Percentiles rank a stretch among this genome's conserved stretches.
phyloP scores from a whole-genome alignment of 2,113 vertebrate genomes.

The Phylloscopus whistleri region DNA sequence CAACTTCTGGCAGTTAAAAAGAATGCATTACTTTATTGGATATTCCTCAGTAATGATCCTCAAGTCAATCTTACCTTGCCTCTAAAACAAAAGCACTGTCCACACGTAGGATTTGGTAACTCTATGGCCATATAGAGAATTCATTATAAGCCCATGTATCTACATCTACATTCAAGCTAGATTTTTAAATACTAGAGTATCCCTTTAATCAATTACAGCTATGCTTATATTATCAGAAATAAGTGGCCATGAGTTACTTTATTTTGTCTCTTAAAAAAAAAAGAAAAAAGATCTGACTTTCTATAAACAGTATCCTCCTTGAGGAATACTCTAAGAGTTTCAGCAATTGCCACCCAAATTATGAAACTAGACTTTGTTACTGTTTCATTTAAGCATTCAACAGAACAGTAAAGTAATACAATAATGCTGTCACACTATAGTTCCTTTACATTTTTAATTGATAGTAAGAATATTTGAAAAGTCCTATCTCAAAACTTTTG shows the following conservation, averaged over 20 bases:
- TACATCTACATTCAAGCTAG: neutral
- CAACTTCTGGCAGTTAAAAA: constrained; percentile 30
- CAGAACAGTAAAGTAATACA: neutral
- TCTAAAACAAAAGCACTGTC: neutral
- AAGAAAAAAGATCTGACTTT: neutral
- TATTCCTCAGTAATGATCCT: neutral
- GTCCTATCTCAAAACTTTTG: neutral
- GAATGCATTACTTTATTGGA: neutral
- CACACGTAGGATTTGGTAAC: neutral
- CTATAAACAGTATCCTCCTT: neutral
- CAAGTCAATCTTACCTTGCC: neutral
- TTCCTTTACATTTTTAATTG: neutral
- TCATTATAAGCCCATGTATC: neutral
- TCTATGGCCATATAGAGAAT: neutral
- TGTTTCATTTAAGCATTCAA: neutral
- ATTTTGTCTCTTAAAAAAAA: neutral
- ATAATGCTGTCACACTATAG: neutral
- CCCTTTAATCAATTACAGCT: neutral
- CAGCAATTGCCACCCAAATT: neutral
- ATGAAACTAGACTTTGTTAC: neutral
- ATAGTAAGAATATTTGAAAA: neutral
- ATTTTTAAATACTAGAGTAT: neutral
- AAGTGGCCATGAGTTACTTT: neutral
- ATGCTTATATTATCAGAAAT: neutral
- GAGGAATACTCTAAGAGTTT: neutral